Evolutionary conservation across 2,888 invertebrate species (phyloP).

Genomic region (Acutogordius australiensis): DNA sequence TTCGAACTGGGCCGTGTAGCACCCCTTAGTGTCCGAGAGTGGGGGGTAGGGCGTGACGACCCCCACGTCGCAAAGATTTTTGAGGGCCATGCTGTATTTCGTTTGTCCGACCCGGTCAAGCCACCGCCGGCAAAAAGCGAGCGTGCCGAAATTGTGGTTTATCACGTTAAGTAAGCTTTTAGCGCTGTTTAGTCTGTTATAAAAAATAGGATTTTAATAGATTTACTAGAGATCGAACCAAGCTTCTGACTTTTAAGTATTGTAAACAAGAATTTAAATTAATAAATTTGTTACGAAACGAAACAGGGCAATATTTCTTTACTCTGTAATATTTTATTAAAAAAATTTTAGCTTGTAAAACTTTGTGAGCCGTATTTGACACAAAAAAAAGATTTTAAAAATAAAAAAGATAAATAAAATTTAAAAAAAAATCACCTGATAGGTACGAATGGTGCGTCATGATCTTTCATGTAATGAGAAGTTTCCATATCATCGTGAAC

Average conservation of each 20-base stretch:
- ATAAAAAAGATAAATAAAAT: no score
- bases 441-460: slow-evolving; percentile 60
- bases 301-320: no score
- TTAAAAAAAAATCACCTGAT: slow-evolving; percentile 35
- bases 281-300: no score
- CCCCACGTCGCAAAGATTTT: slow-evolving; percentile 85
- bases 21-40: slow-evolving; percentile 75
- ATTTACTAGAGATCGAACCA: neutral
- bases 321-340: no score
- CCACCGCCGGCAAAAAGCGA: slow-evolving; percentile 97
- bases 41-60: slow-evolving; percentile 96
- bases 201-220: neutral
- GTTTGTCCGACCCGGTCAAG: slow-evolving; percentile 78
- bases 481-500: slow-evolving; percentile 98
- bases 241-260: no score
- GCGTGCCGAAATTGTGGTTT: slow-evolving; percentile 79
- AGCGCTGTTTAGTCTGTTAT: slow-evolving; percentile 46
- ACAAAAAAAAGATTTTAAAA: no score
- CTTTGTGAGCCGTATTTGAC: no score
- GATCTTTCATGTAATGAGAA: slow-evolving; percentile 98
- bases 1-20: slow-evolving; percentile 95
- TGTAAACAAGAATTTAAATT: no score
- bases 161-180: slow-evolving; percentile 63
- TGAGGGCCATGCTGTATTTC: slow-evolving; percentile 87
- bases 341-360: no score